Evolutionary conservation across 1,140 invertebrate genomes (phyloP).

Genomic region (Popillia japonica): DNA sequence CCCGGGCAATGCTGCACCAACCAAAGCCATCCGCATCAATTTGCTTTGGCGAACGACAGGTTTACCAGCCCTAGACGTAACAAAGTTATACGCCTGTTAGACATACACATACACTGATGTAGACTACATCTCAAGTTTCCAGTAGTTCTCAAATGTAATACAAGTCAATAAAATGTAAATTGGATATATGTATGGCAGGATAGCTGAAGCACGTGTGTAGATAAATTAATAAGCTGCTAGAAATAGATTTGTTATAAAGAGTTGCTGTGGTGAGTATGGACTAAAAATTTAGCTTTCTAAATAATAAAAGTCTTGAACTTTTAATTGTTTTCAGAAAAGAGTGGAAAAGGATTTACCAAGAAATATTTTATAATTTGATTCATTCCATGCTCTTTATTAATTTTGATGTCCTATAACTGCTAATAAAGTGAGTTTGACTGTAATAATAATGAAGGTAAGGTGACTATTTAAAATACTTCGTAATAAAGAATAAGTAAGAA

Average conservation of each 20-base stretch:
- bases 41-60: neutral
- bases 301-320: too few species aligned
- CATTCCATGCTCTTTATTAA: too few species aligned
- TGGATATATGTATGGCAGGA: neutral
- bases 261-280: neutral
- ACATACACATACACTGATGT: neutral
- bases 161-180: neutral
- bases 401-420: too few species aligned
- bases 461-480: too few species aligned
- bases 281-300: neutral
- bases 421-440: too few species aligned
- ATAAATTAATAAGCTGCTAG: neutral
- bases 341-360: too few species aligned
- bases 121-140: neutral
- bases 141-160: neutral
- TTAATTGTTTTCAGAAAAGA: too few species aligned
- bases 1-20: neutral
- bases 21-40: constrained; percentile 9
- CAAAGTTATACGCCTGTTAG: neutral
- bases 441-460: too few species aligned
- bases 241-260: too few species aligned
- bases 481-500: too few species aligned
- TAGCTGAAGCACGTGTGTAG: neutral
- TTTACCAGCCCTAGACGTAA: neutral
- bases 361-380: too few species aligned